Evolutionary conservation across 2,113 vertebrate genomes (phyloP).

Genomic region (Daphoenositta chrysoptera): DNA sequence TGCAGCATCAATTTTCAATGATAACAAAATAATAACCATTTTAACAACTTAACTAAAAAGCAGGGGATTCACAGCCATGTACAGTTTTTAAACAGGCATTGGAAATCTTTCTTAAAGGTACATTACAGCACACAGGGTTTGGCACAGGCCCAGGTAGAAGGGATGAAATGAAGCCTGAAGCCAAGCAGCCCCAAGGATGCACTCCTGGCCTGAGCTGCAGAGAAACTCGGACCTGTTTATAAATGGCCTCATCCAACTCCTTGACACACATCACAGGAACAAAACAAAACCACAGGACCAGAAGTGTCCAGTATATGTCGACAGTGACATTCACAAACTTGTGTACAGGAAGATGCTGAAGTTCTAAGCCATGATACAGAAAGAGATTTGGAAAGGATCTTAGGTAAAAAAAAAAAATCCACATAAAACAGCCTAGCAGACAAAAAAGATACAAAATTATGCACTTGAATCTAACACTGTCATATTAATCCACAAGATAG

Average conservation of each 20-base stretch:
- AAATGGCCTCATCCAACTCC: neutral
- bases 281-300: neutral
- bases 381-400: neutral
- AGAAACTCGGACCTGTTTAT: neutral
- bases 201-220: neutral
- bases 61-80: neutral
- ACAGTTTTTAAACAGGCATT: neutral
- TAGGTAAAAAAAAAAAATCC: neutral
- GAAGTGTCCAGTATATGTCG: neutral
- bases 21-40: neutral
- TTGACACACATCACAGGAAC: fast-evolving
- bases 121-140: neutral
- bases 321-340: neutral
- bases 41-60: slow-evolving; percentile 12
- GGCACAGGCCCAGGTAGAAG: neutral
- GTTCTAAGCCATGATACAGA: neutral
- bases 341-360: neutral
- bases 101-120: neutral
- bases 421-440: neutral
- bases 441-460: neutral
- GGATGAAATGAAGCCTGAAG: neutral
- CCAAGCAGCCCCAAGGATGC: neutral
- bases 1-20: neutral
- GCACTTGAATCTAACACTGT: neutral
- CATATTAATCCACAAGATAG: neutral